Conservation (phyloP, 2,888 invertebrate genomes). For the Pristionchus exspectatus region DNA sequence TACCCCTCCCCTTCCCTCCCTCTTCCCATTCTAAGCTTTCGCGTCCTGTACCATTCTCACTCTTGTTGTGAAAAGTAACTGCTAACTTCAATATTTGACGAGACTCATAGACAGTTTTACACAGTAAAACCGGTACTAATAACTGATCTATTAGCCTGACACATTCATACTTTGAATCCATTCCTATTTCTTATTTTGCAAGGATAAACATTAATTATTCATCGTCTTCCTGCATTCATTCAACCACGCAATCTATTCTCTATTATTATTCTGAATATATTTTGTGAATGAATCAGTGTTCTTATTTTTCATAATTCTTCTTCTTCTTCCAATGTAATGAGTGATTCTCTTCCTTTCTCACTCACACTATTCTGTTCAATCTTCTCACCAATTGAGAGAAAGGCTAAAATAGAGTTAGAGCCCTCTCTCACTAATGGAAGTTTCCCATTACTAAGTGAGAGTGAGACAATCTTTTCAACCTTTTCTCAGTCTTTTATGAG, state of each 20-base stretch:
- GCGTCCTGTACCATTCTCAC: slow-evolving; percentile 11
- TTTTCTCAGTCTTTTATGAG: slow-evolving; percentile 7
- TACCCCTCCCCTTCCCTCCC: background rate
- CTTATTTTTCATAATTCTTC: slow-evolving; percentile 9
- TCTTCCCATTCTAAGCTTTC: background rate
- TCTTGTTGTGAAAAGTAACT: background rate
- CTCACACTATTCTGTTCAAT: slow-evolving; percentile 14
- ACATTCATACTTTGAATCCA: slow-evolving; percentile 22
- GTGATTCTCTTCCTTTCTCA: background rate
- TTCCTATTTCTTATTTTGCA: slow-evolving; percentile 23
- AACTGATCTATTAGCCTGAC: slow-evolving; percentile 29
- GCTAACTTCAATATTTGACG: slow-evolving; percentile 4
- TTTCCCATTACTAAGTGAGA: background rate
- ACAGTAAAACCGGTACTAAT: slow-evolving; percentile 37
- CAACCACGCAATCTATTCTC: background rate
- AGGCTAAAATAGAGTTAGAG: slow-evolving; percentile 26
- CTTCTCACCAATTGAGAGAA: slow-evolving; percentile 1
- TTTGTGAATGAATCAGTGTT: slow-evolving; percentile 1
- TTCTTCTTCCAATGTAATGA: background rate
- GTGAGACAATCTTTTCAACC: background rate
- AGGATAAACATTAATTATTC: slow-evolving; percentile 5
- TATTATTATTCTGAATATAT: background rate
- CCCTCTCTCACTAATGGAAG: slow-evolving; percentile 2
- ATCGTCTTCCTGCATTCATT: background rate
- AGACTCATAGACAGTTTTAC: slow-evolving; percentile 47